Evolutionary conservation across 53 echinoderm and acorn worm species (phyloP).

Genomic region (Echinarachnius parma): DNA sequence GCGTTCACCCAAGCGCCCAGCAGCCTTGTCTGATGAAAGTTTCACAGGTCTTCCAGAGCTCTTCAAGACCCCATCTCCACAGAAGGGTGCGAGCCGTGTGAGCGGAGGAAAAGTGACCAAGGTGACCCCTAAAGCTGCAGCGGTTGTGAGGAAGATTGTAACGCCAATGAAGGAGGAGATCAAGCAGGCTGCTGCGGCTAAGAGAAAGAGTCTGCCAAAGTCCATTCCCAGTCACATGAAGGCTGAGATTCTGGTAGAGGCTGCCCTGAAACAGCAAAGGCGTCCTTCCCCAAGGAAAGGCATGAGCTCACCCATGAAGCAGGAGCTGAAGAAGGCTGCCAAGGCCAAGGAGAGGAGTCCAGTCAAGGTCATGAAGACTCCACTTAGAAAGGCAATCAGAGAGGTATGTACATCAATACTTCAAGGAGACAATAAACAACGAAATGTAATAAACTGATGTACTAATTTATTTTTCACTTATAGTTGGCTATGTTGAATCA

Average conservation of each 20-base stretch:
- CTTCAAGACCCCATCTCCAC: constrained; percentile 83
- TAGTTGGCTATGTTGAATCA: too few relatives aligned
- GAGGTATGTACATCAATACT: constrained; percentile 21
- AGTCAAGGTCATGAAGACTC: constrained; percentile 42
- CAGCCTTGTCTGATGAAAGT: constrained; percentile 62
- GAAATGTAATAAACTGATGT: neutral
- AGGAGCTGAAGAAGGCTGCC: constrained; percentile 46
- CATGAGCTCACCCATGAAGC: constrained; percentile 36
- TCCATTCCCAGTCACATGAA: constrained; percentile 49
- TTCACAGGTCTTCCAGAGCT: constrained; percentile 86
- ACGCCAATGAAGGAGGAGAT: constrained; percentile 70
- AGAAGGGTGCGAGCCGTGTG: constrained; percentile 34
- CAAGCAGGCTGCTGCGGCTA: constrained; percentile 34
- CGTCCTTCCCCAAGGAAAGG: constrained; percentile 50
- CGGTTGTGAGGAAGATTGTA: constrained; percentile 57
- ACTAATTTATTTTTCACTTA: neutral
- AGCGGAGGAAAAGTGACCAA: constrained; percentile 69
- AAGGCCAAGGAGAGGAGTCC: constrained; percentile 34
- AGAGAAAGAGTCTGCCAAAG: constrained; percentile 49
- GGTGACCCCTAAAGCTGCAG: constrained; percentile 61
- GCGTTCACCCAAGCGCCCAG: constrained; percentile 49
- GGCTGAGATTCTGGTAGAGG: constrained; percentile 45
- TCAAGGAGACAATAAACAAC: neutral
- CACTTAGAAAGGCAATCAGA: constrained; percentile 55
- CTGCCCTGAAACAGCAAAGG: constrained; percentile 41